Conservation (phyloP, 2,888 invertebrate species). For the Glyphotaelius pellucidus region DNA sequence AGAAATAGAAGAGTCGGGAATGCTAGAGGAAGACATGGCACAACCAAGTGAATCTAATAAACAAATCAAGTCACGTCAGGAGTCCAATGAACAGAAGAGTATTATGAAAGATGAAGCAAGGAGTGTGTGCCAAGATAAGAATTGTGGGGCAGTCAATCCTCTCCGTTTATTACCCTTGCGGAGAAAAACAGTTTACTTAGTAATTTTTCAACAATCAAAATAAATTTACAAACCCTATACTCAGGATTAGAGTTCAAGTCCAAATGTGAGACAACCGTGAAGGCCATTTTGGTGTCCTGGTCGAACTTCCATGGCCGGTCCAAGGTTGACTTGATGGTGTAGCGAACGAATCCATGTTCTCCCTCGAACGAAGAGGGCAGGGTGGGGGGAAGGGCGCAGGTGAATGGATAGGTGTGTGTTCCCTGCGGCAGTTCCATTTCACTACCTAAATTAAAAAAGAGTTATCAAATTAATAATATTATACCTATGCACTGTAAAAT, state of each 20-base stretch:
- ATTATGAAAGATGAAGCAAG: too few species aligned
- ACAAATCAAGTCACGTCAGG: too few species aligned
- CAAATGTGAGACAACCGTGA: constrained; percentile 88
- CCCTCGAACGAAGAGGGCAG: constrained; percentile 90
- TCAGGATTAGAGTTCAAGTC: constrained; percentile 88
- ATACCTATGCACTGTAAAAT: too few species aligned
- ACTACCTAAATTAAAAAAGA: constrained; percentile 73
- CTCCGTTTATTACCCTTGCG: too few species aligned
- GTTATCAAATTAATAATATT: too few species aligned
- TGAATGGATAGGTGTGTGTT: constrained; percentile 86
- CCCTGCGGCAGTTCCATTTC: constrained; percentile 86
- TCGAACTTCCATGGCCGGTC: constrained; percentile 92
- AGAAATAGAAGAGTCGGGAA: too few species aligned
- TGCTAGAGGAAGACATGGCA: too few species aligned
- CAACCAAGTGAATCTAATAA: too few species aligned
- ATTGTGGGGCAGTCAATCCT: too few species aligned
- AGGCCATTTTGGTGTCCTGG: constrained; percentile 88
- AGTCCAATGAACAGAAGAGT: too few species aligned
- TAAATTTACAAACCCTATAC: constrained; percentile 76
- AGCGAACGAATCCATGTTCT: constrained; percentile 85
- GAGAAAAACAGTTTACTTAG: not conserved
- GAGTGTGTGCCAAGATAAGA: too few species aligned
- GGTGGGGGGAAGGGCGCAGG: constrained; percentile 81
- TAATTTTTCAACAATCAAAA: not conserved
- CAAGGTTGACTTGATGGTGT: constrained; percentile 86